A percentile compares a stretch with the other conserved stretches of the same genome.
Evolutionary conservation across 2,113 vertebrate genomes (phyloP).

Genomic region (Tor tambroides): DNA sequence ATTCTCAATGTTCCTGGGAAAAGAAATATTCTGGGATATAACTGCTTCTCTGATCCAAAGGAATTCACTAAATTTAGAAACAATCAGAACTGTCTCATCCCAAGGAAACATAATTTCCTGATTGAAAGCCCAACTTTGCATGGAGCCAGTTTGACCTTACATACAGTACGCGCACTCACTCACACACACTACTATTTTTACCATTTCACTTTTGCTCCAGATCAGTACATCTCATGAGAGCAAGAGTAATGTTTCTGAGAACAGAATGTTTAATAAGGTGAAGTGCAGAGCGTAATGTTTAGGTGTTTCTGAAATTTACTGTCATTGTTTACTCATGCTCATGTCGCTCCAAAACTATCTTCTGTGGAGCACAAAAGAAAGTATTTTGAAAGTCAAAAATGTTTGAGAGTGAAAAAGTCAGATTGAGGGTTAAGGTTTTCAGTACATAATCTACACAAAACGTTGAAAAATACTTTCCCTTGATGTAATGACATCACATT

Average conservation of each 20-base stretch:
- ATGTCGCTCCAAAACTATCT: too few relatives aligned
- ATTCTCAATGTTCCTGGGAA: conserved; percentile 30
- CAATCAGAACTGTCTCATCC: conserved; percentile 62
- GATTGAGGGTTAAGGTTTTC: too few relatives aligned
- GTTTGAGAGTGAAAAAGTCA: background rate
- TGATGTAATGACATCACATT: background rate
- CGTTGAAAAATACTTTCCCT: background rate
- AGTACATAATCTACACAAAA: too few relatives aligned
- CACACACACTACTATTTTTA: conserved; percentile 23
- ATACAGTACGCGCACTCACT: background rate
- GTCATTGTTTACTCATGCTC: too few relatives aligned
- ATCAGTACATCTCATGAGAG: background rate
- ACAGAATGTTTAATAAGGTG: background rate
- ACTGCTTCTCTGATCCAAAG: conserved; percentile 52
- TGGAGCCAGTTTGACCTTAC: background rate
- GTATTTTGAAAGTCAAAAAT: too few relatives aligned
- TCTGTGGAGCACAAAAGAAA: too few relatives aligned
- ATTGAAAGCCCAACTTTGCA: conserved; percentile 22
- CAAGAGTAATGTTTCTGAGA: background rate
- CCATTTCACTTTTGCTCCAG: conserved; percentile 20
- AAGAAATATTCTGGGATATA: conserved; percentile 42
- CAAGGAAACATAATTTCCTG: conserved; percentile 71
- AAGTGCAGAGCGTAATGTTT: too few relatives aligned
- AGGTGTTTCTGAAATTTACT: too few relatives aligned
- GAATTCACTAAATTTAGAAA: conserved; percentile 70